Conservation (phyloP, 2,797 vertebrate species). For the Tamandua tetradactyla region DNA sequence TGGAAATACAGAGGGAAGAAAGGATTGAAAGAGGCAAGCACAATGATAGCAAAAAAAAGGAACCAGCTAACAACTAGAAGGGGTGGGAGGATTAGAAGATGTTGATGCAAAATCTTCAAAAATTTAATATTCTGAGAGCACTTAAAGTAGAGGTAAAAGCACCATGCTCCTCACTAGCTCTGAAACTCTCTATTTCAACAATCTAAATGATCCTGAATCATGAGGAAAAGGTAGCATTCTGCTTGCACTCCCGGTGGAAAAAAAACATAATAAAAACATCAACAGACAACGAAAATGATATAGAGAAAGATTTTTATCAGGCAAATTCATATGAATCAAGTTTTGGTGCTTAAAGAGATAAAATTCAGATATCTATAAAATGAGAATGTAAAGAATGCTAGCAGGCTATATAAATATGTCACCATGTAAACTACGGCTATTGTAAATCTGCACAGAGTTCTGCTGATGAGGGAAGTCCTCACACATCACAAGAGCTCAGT, state of each 20-base stretch:
- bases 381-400: not conserved
- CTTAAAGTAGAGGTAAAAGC: not conserved
- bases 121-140: not conserved
- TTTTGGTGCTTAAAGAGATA: not conserved
- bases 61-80: not conserved
- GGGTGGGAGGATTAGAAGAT: not conserved
- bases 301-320: constrained; percentile 13
- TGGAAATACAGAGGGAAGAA: not conserved
- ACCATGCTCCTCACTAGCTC: not conserved
- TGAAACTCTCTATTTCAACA: not conserved
- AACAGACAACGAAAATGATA: not conserved
- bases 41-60: not conserved
- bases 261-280: not conserved
- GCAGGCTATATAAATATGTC: not conserved
- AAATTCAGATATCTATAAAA: constrained; percentile 29
- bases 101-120: not conserved
- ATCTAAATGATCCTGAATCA: not conserved
- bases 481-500: not conserved
- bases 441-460: constrained; percentile 4
- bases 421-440: not conserved
- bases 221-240: constrained; percentile 20
- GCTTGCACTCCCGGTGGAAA: not conserved
- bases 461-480: constrained; percentile 19
- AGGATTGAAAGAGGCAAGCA: not conserved
- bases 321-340: constrained; percentile 10